These are phyloP conservation scores for Nomia melanderi DNA, from an alignment of 1,140 invertebrate genomes.

Conservation along the genomic window DNA sequence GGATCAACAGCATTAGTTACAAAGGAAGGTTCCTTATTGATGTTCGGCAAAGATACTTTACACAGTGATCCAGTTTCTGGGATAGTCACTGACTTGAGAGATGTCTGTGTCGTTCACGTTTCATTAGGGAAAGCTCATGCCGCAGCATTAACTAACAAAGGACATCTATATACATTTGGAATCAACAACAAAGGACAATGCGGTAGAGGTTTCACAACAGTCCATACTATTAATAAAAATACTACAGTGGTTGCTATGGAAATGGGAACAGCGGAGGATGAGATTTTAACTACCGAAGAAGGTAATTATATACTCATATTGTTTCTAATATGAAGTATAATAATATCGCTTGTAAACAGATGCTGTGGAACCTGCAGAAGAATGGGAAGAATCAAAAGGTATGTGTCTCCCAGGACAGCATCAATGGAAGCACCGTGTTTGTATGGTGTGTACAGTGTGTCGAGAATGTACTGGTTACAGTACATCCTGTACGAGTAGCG, in stretches of 20 bases:
- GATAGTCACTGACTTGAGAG: conserved; percentile 87
- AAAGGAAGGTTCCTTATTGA: conserved; percentile 92
- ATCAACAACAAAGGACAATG: conserved; percentile 99
- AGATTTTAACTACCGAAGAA: conserved; percentile 79
- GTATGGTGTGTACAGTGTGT: conserved; percentile 95
- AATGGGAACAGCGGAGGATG: conserved; percentile 84
- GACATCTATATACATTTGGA: conserved; percentile 96
- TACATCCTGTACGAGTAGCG: conserved; percentile 90
- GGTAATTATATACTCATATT: conserved; percentile 56
- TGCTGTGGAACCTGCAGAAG: conserved; percentile 74
- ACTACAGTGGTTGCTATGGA: conserved; percentile 84
- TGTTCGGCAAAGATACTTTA: conserved; percentile 97
- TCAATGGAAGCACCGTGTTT: conserved; percentile 90
- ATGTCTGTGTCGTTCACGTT: conserved; percentile 91
- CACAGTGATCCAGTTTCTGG: conserved; percentile 91
- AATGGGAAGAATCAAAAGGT: conserved; percentile 84
- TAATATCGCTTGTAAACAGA: conserved; percentile 48
- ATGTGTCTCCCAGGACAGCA: conserved; percentile 88
- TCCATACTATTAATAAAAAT: conserved; percentile 80
- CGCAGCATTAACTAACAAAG: conserved; percentile 92
- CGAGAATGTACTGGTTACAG: conserved; percentile 97
- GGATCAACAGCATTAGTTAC: conserved; percentile 96
- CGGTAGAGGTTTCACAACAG: conserved; percentile 90
- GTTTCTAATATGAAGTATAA: conserved; percentile 4
- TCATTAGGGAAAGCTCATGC: conserved; percentile 97